Conservation (phyloP, 2,113 vertebrate species). For the Rhizomys pruinosus region DNA sequence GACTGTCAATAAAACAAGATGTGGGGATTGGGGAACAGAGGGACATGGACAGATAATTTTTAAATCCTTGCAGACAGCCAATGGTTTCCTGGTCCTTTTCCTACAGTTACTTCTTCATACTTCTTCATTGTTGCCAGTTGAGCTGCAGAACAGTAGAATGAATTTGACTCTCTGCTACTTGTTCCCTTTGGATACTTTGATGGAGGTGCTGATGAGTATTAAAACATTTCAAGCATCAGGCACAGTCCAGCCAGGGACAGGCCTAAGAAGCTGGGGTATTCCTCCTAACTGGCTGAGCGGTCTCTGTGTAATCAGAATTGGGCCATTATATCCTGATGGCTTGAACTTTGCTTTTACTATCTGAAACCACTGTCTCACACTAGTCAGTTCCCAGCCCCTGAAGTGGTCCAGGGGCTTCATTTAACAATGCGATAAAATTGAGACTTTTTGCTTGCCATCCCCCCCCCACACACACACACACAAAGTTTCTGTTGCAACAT, state of each 20-base stretch:
- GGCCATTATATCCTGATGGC: neutral
- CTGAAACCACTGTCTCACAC: conserved; percentile 77
- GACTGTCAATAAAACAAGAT: neutral
- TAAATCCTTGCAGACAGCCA: neutral
- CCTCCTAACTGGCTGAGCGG: neutral
- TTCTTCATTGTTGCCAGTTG: neutral
- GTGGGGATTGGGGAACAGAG: neutral
- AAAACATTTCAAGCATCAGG: conserved; percentile 25
- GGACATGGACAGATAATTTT: neutral
- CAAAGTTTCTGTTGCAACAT: conserved; percentile 41
- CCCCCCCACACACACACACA: neutral
- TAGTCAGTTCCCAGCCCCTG: conserved; percentile 59
- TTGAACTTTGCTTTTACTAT: conserved; percentile 62
- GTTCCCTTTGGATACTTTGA: conserved; percentile 49
- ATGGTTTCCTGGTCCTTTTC: neutral
- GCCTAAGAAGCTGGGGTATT: conserved; percentile 12
- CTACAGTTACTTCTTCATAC: neutral
- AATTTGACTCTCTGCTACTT: conserved; percentile 15
- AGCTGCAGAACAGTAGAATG: conserved; percentile 16
- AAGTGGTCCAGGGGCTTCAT: conserved; percentile 68
- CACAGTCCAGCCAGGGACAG: neutral
- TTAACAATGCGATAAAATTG: conserved; percentile 66
- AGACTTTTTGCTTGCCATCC: neutral
- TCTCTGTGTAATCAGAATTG: conserved; percentile 22
- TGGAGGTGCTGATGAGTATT: conserved; percentile 57